Percentiles rank a stretch among this genome's conserved stretches.
These are phyloP conservation scores for Cantharis lateralis DNA, from an alignment of 2,888 invertebrate species.

Conservation along the genomic window DNA sequence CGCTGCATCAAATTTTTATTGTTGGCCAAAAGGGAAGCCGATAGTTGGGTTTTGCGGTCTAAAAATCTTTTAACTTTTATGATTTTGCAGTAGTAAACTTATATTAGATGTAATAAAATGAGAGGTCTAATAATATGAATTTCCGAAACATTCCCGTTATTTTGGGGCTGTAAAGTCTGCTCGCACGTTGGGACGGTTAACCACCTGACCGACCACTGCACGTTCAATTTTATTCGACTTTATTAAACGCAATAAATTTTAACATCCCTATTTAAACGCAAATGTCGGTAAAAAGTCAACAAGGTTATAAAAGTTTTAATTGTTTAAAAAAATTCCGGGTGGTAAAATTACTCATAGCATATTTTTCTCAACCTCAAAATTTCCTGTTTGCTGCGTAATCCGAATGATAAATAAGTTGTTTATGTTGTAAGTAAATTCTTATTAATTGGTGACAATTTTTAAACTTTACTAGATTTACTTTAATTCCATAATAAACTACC, in stretches of 20 bases:
- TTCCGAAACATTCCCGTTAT: slow-evolving; percentile 26
- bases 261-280: neutral
- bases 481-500: neutral
- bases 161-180: slow-evolving; percentile 25
- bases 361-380: neutral
- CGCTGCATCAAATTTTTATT: neutral
- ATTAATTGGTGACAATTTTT: neutral
- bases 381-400: neutral
- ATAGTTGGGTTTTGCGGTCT: slow-evolving; percentile 10
- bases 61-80: slow-evolving; percentile 16
- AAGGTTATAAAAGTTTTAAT: neutral
- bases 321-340: neutral
- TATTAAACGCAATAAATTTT: neutral
- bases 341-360: neutral
- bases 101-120: slow-evolving; percentile 26
- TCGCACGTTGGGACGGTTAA: slow-evolving; percentile 24
- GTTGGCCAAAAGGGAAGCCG: neutral
- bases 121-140: slow-evolving; percentile 26
- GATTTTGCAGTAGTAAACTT: slow-evolving; percentile 27
- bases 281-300: neutral
- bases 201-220: slow-evolving; percentile 31
- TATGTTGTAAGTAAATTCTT: neutral
- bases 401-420: neutral
- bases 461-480: neutral
- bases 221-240: slow-evolving; percentile 2